A percentile compares a stretch with the other conserved stretches of the same genome.
phyloP scores from a whole-genome alignment of 1,140 invertebrate genomes.

The Drosophila guanche region DNA sequence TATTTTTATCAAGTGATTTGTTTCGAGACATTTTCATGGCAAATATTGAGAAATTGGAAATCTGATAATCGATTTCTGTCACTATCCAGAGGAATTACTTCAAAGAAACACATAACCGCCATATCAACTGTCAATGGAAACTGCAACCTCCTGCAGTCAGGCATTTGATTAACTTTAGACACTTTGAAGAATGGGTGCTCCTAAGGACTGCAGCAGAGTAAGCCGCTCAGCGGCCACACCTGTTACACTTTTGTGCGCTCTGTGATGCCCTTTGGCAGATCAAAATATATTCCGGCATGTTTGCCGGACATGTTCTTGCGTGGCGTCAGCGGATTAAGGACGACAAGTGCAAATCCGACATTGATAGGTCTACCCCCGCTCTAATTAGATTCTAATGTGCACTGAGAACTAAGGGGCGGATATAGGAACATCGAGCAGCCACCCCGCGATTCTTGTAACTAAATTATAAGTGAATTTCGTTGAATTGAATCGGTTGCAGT shows the following conservation, averaged over 20 bases:
- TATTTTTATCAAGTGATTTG: no score
- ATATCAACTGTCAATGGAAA: constrained; percentile 42
- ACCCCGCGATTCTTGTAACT: constrained; percentile 60
- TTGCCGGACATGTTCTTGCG: constrained; percentile 66
- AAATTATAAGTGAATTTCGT: constrained; percentile 79
- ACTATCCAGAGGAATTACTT: not conserved
- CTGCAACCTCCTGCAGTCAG: constrained; percentile 18
- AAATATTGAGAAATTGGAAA: no score
- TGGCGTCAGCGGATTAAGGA: constrained; percentile 59
- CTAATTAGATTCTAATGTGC: constrained; percentile 81
- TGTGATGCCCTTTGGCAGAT: constrained; percentile 25
- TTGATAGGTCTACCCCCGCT: constrained; percentile 56
- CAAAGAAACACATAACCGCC: not conserved
- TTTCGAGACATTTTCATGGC: no score
- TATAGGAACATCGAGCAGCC: constrained; percentile 6
- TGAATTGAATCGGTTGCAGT: constrained; percentile 36
- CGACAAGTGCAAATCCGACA: constrained; percentile 74
- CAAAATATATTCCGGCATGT: constrained; percentile 56
- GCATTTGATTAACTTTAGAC: constrained; percentile 50
- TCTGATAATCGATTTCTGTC: no score
- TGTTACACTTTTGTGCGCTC: constrained; percentile 66
- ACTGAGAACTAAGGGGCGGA: constrained; percentile 33
- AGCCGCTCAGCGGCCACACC: constrained; percentile 60
- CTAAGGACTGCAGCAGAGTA: constrained; percentile 40
- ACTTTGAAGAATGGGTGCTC: constrained; percentile 43